These are phyloP conservation scores for Orthonychiurus folsomi DNA, from an alignment of 2,888 invertebrate species.

Conservation along the genomic window DNA sequence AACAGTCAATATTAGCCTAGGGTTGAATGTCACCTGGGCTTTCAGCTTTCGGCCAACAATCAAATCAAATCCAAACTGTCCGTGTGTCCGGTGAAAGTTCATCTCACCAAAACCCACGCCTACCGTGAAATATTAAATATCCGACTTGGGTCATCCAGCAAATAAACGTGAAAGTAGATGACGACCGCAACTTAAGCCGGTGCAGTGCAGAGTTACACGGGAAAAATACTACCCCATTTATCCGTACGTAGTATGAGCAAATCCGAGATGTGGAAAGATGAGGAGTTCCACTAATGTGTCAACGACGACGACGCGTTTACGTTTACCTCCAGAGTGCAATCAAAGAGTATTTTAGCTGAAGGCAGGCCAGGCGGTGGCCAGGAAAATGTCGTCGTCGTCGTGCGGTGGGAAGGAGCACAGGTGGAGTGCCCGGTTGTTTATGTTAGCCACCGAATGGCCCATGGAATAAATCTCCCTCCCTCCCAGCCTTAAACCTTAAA, in stretches of 20 bases:
- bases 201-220: background rate
- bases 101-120: background rate
- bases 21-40: constrained; percentile 36
- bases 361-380: background rate
- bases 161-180: background rate
- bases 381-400: background rate
- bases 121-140: constrained; percentile 9
- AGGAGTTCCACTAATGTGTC: background rate
- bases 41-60: constrained; percentile 1
- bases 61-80: background rate
- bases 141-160: constrained; percentile 4
- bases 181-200: background rate
- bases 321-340: constrained; percentile 5
- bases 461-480: too few species aligned
- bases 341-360: constrained; percentile 3
- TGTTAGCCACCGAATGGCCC: background rate
- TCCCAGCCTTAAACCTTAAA: background rate
- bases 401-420: constrained; percentile 25
- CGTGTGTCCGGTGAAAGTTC: background rate
- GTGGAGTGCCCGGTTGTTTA: constrained; percentile 19
- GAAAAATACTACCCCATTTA: background rate
- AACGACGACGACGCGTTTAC: background rate
- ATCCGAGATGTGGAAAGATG: too few species aligned
- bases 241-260: background rate
- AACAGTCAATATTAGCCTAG: constrained; percentile 35